Base-by-base conservation (phyloP, 2,113 vertebrate species). In the Cryptomyrus ogoouensis region DNA sequence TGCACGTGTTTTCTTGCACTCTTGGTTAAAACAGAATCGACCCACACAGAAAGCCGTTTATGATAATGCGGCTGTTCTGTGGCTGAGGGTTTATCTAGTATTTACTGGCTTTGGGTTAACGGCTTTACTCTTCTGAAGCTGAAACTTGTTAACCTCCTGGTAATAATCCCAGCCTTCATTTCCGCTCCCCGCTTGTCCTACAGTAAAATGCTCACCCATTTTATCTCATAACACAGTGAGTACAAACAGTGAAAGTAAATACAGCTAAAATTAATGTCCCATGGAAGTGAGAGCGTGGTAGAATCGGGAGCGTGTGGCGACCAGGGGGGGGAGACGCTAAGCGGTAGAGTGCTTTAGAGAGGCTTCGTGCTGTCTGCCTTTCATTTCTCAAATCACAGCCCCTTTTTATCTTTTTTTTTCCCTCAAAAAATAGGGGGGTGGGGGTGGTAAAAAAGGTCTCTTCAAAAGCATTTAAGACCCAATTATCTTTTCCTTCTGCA, bases 231-330 rank as follows among this genome's bases (percentile, higher is more conserved):
- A 80, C 74, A 39, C 35, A 80, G 35, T 39, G 74, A 80, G 74
- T 80, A 42, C 74, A 80, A 80, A 80, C 74, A 80, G 74, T 80
- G 42, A 80, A 80, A 80, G 74, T 86, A 86, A 47, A 86, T 86
- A 86, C 83, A 86, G 83, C 83, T 80, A 80, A 50, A 50, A 86
- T 86, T 49, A 50, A 86, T 50, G 47, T 47, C 42, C 24, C 47
- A 21, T 86, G 83, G 83, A 86, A 86, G 83, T 86, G 46, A 86
- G 83, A 86, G 44, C 19, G 44, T 15, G 24, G 83, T 24, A 5
- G n/a, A 27, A 8, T 85, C 24, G 10, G 70, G 27, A 21, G 27
- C 7, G 85, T 35, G n/a, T 56, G 47, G 31, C 35, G 19, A 42
- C 50, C 13, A 5, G 10, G 1, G 4, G 49, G 53, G 17, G 47